A percentile compares a stretch with the other conserved stretches of the same genome.
phyloP scores from a whole-genome alignment of 1,140 invertebrate genomes.

The Eumaeus atala region DNA sequence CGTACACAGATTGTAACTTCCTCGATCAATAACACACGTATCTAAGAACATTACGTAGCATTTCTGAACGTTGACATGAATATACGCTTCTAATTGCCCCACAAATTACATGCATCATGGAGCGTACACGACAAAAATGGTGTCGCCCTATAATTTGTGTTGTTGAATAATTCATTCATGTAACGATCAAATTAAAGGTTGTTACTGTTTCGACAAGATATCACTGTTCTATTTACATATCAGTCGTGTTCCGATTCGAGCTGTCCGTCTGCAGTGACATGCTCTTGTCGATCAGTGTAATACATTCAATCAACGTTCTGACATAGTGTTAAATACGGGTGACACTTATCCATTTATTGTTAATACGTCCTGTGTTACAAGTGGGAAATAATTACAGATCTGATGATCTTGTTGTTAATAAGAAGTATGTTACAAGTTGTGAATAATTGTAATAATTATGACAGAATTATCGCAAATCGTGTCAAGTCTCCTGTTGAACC shows the following conservation, averaged over 20 bases:
- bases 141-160: conserved; percentile 33
- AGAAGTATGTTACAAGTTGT: too few relatives aligned
- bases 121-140: conserved; percentile 13
- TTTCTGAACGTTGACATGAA: too few relatives aligned
- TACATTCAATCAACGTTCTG: conserved; percentile 17
- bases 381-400: not conserved
- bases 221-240: conserved; percentile 49
- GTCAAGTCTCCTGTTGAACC: too few relatives aligned
- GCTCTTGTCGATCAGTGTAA: conserved; percentile 14
- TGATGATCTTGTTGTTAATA: too few relatives aligned
- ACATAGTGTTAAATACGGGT: not conserved
- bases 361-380: not conserved
- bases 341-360: not conserved
- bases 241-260: conserved; percentile 32
- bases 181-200: conserved; percentile 45
- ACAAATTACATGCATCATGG: too few relatives aligned
- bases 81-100: too few relatives aligned
- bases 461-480: too few relatives aligned
- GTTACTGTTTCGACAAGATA: conserved; percentile 40
- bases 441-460: too few relatives aligned
- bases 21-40: too few relatives aligned
- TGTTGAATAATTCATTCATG: conserved; percentile 53
- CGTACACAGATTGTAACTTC: too few relatives aligned
- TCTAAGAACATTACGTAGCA: too few relatives aligned
- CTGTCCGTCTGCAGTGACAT: conserved; percentile 15